These are phyloP conservation scores for Lepidurus packardi DNA, from an alignment of 1,140 invertebrate genomes.

Conservation along the genomic window DNA sequence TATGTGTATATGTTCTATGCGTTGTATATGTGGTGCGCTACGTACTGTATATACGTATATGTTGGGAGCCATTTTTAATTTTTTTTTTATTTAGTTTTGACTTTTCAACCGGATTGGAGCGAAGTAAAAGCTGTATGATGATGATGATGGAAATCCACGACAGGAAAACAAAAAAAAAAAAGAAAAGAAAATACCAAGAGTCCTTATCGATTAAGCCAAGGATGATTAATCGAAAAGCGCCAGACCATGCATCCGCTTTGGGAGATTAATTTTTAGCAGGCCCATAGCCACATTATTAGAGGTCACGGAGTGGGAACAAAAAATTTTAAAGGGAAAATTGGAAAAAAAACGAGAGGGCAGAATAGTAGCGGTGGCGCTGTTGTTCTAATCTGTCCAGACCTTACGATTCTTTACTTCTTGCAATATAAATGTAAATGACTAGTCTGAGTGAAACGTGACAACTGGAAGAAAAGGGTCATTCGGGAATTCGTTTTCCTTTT, in stretches of 20 bases:
- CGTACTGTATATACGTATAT: neutral
- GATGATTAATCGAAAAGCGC: conserved; percentile 11
- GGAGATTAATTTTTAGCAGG: conserved; percentile 19
- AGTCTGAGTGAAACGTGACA: no score
- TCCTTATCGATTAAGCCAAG: conserved; percentile 18
- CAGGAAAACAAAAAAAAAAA: neutral
- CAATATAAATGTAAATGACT: no score
- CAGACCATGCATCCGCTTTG: conserved; percentile 6
- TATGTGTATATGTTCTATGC: neutral
- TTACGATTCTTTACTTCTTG: no score
- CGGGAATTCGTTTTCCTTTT: no score
- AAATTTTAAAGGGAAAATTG: neutral
- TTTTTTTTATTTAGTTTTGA: neutral
- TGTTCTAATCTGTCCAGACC: no score
- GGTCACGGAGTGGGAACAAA: neutral
- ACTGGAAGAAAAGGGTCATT: no score
- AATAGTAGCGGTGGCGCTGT: no score
- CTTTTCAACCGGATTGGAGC: conserved; percentile 8
- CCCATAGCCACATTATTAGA: neutral
- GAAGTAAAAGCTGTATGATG: neutral
- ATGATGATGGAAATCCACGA: neutral
- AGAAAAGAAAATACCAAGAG: neutral
- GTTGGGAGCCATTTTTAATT: neutral
- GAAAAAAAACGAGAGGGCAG: no score
- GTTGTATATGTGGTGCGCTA: neutral